Base-by-base conservation (phyloP, 1,140 invertebrate species). In the Drosophila asahinai region DNA sequence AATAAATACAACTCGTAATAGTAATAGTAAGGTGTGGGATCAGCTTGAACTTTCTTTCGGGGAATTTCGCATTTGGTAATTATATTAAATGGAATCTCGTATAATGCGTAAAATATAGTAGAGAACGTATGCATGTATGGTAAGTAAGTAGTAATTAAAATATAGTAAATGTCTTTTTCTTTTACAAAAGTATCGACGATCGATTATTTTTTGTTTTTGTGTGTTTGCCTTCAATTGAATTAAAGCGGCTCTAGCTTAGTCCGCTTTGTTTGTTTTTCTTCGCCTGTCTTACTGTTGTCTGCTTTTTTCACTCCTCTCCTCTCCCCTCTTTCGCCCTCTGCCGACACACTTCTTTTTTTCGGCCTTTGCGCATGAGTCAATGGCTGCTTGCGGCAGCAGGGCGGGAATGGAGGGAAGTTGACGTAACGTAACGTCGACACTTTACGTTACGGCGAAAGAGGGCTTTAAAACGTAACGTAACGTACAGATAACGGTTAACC, bases 91-190 rank as follows among this genome's bases (percentile, higher is more conserved):
- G 83, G 83, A 86, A 86, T 86, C 67, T 87, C 77, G 73, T 81
- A 72, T 68, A 47, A 83, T 65, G 36, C 40, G 19, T 75, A 63
- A 36, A 63, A 36, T 36, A 30, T 43, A 57, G 51, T 77, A 57
- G 38, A 61, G 14, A 55, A 55, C 52, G 52, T 38, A 64, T 47
- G 52, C 19, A 22, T 22, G 19, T 22, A 22, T 22, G 19, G 19
- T 66, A 80, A 47, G 42, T 66, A 67, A 61, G 49, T 81, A 48
- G 61, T 62, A 81, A 78, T 70, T 71, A 77, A 71, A 67, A 33
- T 78, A 83, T 77, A 82, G 76, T 83, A 87, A 83, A 87, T 87
- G 83, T 87, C 83, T 87, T 87, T 87, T 86, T 86, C 64, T 78
- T 78, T 81, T 49, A 66, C 64, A 71, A 79, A 76, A 78, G 54